A percentile compares a stretch with the other conserved stretches of the same genome.
These are phyloP conservation scores for Cirrhinus molitorella DNA, from an alignment of 2,797 vertebrate species.

Conservation along the genomic window DNA sequence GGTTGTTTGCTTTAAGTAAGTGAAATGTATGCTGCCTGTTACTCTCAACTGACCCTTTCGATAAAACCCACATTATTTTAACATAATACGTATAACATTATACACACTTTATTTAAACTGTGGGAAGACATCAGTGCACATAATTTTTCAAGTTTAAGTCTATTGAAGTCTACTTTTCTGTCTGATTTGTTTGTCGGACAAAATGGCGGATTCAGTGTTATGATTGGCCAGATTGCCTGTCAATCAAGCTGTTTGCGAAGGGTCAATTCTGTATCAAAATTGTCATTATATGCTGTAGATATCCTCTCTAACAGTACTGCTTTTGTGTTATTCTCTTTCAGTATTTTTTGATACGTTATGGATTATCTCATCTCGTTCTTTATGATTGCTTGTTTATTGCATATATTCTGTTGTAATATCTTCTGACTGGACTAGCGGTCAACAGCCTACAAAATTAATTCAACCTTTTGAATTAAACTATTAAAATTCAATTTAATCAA, in stretches of 20 bases:
- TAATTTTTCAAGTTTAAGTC: no score
- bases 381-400: not conserved
- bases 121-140: no score
- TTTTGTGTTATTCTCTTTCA: not conserved
- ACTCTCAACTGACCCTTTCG: not conserved
- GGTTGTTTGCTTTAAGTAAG: not conserved
- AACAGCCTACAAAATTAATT: not conserved
- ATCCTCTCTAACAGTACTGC: not conserved
- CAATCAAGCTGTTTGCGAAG: no score
- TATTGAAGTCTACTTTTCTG: no score
- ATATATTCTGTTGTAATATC: not conserved
- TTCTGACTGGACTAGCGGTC: not conserved
- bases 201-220: no score
- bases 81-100: no score
- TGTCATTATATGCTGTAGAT: not conserved
- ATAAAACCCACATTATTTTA: no score
- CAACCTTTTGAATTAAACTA: not conserved
- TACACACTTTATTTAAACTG: no score
- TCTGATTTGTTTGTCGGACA: no score
- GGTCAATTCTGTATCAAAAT: not conserved
- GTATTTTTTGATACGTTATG: slow-evolving; percentile 12
- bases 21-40: not conserved
- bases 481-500: not conserved
- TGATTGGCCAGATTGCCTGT: no score
- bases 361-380: slow-evolving; percentile 2